Conservation (phyloP, 2,888 invertebrate genomes). For the Axea sp. region DNA sequence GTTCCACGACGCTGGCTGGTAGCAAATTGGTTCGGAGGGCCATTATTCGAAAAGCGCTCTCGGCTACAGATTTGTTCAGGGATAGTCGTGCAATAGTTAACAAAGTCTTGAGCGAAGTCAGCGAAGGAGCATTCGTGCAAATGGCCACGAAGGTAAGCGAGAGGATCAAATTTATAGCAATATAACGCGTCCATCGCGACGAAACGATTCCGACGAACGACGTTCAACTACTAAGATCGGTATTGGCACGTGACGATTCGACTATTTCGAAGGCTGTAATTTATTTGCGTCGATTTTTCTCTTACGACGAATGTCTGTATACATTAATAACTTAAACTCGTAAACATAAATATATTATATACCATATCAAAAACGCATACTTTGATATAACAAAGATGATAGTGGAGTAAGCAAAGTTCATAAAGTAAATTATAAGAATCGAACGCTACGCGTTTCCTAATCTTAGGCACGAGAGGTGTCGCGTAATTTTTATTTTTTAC, state of each 20-base stretch:
- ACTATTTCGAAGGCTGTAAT: slow-evolving; percentile 61
- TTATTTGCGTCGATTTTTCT: slow-evolving; percentile 57
- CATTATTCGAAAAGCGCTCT: too few species aligned
- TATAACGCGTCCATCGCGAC: slow-evolving; percentile 13
- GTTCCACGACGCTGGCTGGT: too few species aligned
- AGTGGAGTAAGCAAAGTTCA: slow-evolving; percentile 43
- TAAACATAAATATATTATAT: slow-evolving; percentile 49
- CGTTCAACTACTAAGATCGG: slow-evolving; percentile 6
- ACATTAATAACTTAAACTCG: slow-evolving; percentile 46
- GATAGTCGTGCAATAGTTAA: too few species aligned
- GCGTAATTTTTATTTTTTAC: slow-evolving; percentile 60
- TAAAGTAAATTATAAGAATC: slow-evolving; percentile 52
- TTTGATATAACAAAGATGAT: slow-evolving; percentile 47
- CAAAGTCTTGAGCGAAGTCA: too few species aligned
- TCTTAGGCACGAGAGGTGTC: slow-evolving; percentile 24
- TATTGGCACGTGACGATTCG: slow-evolving; percentile 55
- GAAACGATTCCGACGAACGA: slow-evolving; percentile 19
- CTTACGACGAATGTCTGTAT: slow-evolving; percentile 54
- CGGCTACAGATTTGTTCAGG: too few species aligned
- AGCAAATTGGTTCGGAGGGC: too few species aligned
- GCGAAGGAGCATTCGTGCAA: too few species aligned
- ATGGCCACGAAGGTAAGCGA: not conserved
- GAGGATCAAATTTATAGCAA: slow-evolving; percentile 38
- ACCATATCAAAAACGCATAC: slow-evolving; percentile 58
- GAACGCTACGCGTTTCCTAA: slow-evolving; percentile 45